Percentiles rank a stretch among this genome's conserved stretches.
phyloP scores from a whole-genome alignment of 2,888 invertebrate genomes.

The Perizoma flavofasciatum region DNA sequence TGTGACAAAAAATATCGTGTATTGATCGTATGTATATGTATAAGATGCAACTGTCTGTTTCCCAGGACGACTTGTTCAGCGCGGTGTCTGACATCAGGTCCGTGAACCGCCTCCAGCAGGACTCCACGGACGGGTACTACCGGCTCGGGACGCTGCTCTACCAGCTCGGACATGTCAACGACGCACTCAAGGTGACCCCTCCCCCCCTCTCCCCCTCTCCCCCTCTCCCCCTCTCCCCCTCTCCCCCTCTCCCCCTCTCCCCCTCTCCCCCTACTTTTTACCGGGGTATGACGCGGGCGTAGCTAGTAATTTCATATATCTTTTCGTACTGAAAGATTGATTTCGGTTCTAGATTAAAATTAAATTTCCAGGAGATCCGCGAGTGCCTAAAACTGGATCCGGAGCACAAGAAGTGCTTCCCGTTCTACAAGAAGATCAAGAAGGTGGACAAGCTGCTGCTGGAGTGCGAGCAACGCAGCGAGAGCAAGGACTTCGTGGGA shows the following conservation, averaged over 20 bases:
- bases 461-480: constrained; percentile 85
- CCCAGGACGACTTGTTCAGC: constrained; percentile 89
- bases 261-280: too few species aligned
- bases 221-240: too few species aligned
- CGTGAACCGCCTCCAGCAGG: constrained; percentile 94
- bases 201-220: too few species aligned
- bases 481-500: constrained; percentile 85
- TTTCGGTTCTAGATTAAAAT: background rate
- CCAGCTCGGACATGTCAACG: constrained; percentile 95
- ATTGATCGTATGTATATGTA: too few species aligned
- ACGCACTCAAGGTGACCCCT: constrained; percentile 91
- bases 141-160: constrained; percentile 94
- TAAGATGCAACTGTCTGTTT: background rate
- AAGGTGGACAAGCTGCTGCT: constrained; percentile 93
- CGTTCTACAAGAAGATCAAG: constrained; percentile 97
- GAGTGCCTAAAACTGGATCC: constrained; percentile 99
- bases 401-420: constrained; percentile 98
- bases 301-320: too few species aligned
- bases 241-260: too few species aligned
- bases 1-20: too few species aligned
- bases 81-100: constrained; percentile 96
- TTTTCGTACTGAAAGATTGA: too few species aligned
- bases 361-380: constrained; percentile 88
- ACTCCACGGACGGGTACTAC: constrained; percentile 94
- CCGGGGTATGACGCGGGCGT: too few species aligned